A percentile compares a stretch with the other conserved stretches of the same genome.
These are phyloP conservation scores for Sinohyriopsis cumingii DNA, from an alignment of 2,888 invertebrate genomes.

Conservation along the genomic window DNA sequence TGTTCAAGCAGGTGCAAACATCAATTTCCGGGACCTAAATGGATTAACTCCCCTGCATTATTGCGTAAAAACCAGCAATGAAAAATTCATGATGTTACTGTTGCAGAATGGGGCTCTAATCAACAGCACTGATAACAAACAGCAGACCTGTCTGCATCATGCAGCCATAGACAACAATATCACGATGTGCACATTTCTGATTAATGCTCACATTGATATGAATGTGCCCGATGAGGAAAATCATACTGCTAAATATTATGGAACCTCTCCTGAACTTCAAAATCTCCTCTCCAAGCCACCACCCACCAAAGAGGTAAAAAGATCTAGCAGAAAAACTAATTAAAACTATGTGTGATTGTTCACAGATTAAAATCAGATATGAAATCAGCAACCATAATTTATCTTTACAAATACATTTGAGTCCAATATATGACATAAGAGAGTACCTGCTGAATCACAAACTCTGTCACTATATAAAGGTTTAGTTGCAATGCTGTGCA, in stretches of 20 bases:
- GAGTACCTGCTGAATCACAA: no score
- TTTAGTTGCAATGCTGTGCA: no score
- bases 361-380: no score
- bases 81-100: slow-evolving; percentile 43
- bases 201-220: slow-evolving; percentile 45
- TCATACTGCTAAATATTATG: slow-evolving; percentile 46
- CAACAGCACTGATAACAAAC: slow-evolving; percentile 50
- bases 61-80: slow-evolving; percentile 40
- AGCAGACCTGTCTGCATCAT: slow-evolving; percentile 56
- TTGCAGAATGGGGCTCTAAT: slow-evolving; percentile 48
- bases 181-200: slow-evolving; percentile 38
- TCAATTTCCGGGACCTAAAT: slow-evolving; percentile 56
- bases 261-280: slow-evolving; percentile 18
- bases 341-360: no score
- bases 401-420: no score
- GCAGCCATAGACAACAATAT: slow-evolving; percentile 42
- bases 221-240: slow-evolving; percentile 48
- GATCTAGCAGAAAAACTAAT: neutral
- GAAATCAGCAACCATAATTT: no score
- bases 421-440: no score
- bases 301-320: neutral
- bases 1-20: slow-evolving; percentile 51
- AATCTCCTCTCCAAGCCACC: slow-evolving; percentile 8
- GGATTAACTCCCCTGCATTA: slow-evolving; percentile 58
- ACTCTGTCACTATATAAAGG: no score